Conservation (phyloP, 1,140 invertebrate species). For the Heliconius melpomene region DNA sequence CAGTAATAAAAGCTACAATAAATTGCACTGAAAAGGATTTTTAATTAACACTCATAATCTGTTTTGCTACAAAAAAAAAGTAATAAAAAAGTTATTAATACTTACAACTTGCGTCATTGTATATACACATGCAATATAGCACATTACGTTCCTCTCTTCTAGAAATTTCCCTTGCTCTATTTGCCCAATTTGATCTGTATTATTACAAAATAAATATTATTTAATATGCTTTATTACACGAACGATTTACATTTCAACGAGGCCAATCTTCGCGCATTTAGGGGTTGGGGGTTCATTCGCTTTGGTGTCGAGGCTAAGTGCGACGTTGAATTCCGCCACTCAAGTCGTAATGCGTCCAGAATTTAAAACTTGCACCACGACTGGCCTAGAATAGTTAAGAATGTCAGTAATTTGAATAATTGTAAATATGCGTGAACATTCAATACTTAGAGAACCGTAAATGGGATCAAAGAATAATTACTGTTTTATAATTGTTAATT, state of each 20-base stretch:
- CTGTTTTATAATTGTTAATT: neutral
- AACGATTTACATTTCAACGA: neutral
- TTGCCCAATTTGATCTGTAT: conserved; percentile 54
- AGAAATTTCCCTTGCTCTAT: conserved; percentile 66
- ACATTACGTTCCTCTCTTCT: conserved; percentile 61
- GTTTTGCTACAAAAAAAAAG: neutral
- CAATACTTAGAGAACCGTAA: neutral
- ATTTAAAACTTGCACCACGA: too few species aligned
- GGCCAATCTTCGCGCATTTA: too few species aligned
- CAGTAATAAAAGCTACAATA: neutral
- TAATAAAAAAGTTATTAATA: conserved; percentile 18
- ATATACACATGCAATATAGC: conserved; percentile 70
- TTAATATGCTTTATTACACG: neutral
- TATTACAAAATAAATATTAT: neutral
- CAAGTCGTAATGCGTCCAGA: too few species aligned
- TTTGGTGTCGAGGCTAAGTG: too few species aligned
- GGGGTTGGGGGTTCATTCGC: too few species aligned
- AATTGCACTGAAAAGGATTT: too few species aligned
- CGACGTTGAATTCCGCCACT: too few species aligned
- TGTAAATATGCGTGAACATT: neutral
- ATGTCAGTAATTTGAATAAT: neutral
- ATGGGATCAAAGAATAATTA: conserved; percentile 3
- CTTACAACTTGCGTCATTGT: conserved; percentile 65
- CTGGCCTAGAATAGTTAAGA: neutral
- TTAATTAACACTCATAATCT: too few species aligned